Percentiles rank a stretch among this genome's conserved stretches.
Conservation (phyloP, 2,113 vertebrate genomes). For the Myocastor coypus region DNA sequence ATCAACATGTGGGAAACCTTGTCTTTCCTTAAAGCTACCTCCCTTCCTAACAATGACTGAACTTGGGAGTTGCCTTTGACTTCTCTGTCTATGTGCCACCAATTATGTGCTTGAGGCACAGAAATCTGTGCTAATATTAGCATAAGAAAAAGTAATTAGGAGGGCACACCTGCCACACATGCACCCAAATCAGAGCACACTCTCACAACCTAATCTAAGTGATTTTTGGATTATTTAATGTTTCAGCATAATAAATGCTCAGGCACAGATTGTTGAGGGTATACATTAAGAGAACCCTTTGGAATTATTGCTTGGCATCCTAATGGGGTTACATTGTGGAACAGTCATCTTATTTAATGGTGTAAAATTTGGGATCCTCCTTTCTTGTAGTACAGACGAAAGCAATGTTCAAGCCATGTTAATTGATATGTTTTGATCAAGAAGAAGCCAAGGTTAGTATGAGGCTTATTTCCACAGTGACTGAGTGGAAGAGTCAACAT, state of each 20-base stretch:
- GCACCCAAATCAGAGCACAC: constrained; percentile 63
- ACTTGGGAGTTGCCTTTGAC: constrained; percentile 64
- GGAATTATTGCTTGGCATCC: constrained; percentile 51
- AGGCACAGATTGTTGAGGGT: constrained; percentile 18
- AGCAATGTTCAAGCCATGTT: constrained; percentile 65
- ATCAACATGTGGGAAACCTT: constrained; percentile 50
- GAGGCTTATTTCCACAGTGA: constrained; percentile 75
- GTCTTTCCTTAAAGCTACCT: constrained; percentile 48
- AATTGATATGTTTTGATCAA: constrained; percentile 83
- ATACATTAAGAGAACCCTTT: constrained; percentile 48
- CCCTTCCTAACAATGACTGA: constrained; percentile 52
- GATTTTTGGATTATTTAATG: constrained; percentile 73
- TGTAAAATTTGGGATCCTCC: constrained; percentile 71
- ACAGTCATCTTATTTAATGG: constrained; percentile 69
- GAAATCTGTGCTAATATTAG: constrained; percentile 73
- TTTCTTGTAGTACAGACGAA: constrained; percentile 71
- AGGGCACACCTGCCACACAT: constrained; percentile 69
- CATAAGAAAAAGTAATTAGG: constrained; percentile 79
- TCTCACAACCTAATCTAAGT: constrained; percentile 68
- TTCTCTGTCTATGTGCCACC: constrained; percentile 63
- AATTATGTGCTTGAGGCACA: constrained; percentile 72
- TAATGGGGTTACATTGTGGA: constrained; percentile 69
- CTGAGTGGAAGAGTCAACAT: constrained; percentile 81
- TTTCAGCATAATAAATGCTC: constrained; percentile 60
- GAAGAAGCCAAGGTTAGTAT: constrained; percentile 74